Percentiles rank a stretch among this genome's conserved stretches.
Evolutionary conservation across 2,113 vertebrate species (phyloP).

Genomic region (Hyperoodon ampullatus): DNA sequence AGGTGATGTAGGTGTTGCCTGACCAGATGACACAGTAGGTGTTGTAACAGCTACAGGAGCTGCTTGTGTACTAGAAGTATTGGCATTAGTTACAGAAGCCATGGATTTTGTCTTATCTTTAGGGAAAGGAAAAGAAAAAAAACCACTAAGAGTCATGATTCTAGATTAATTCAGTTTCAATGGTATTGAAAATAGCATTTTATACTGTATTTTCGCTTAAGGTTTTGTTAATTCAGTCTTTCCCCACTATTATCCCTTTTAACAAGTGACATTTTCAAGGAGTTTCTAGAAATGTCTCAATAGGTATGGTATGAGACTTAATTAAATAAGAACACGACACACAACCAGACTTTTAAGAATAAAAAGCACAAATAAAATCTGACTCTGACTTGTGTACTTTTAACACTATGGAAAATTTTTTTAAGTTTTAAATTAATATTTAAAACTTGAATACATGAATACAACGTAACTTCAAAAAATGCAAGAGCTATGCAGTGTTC

Average conservation of each 20-base stretch:
- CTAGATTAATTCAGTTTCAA: neutral
- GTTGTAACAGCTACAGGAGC: slow-evolving; percentile 86
- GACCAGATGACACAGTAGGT: slow-evolving; percentile 90
- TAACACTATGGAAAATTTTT: neutral
- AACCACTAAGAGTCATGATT: slow-evolving; percentile 25
- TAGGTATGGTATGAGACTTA: neutral
- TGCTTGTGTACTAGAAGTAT: slow-evolving; percentile 86
- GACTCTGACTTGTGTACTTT: neutral
- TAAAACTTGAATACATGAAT: slow-evolving; percentile 46
- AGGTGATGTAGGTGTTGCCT: slow-evolving; percentile 94
- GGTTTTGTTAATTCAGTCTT: slow-evolving; percentile 17
- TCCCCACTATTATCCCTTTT: neutral
- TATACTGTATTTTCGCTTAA: neutral
- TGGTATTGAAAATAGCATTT: neutral
- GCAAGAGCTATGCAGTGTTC: neutral
- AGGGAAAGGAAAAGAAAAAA: slow-evolving; percentile 34
- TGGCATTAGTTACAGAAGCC: slow-evolving; percentile 87
- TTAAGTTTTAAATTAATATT: neutral
- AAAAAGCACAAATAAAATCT: neutral
- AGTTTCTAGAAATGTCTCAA: slow-evolving; percentile 18
- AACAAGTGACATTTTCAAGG: neutral
- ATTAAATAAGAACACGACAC: neutral
- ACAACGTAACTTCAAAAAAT: neutral
- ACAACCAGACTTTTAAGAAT: neutral
- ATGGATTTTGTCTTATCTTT: slow-evolving; percentile 92